Base-by-base conservation (phyloP, 2,113 vertebrate genomes). In the Acanthisitta chloris region DNA sequence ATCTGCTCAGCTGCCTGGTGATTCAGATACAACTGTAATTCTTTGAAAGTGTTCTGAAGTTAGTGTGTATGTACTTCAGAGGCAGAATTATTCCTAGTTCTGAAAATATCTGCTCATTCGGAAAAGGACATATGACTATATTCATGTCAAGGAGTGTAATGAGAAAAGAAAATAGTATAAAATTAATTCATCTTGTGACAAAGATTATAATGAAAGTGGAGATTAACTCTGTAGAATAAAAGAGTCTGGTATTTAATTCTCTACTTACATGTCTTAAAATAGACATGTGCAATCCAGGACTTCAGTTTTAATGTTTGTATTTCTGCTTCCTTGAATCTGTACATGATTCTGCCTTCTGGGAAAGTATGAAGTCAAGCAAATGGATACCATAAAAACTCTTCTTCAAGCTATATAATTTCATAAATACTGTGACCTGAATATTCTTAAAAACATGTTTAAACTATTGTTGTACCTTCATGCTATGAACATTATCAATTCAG, bases 161-260 rank as follows among this genome's bases (percentile, higher is more conserved):
- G 91, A 90, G 59, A 92, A 76, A 29, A 48, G 51, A 72, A 89
- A 65, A 93, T n/a, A 21, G 48, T 80, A 86, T 84, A 87, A 96
- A 94, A 97, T 97, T 78, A 97, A 97, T 96, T 97, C 86, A 95
- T 97, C 89, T 96, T 96, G 54, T 95, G 92, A 96, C 58, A 18
- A 69, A 91, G 91, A 90, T 70, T 73, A 17, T 93, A 93, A 96
- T 87, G 59, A 74, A 90, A 48, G 14, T 90, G 6, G 40, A 84
- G 92, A 95, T 88, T 90, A 95, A 76, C 77, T 94, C 48, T 43
- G 69, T 69, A 45, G 55, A 94, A 97, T 90, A 95, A 86, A 97
- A 88, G 81, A 90, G 70, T 52, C 58, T 74, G 25, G 25, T 88
- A 88, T 90, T 84, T 91, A 94, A 91, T 90, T 95, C 69, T 87